Base-by-base conservation (phyloP, 2,113 vertebrate species). In the Polypterus senegalus region DNA sequence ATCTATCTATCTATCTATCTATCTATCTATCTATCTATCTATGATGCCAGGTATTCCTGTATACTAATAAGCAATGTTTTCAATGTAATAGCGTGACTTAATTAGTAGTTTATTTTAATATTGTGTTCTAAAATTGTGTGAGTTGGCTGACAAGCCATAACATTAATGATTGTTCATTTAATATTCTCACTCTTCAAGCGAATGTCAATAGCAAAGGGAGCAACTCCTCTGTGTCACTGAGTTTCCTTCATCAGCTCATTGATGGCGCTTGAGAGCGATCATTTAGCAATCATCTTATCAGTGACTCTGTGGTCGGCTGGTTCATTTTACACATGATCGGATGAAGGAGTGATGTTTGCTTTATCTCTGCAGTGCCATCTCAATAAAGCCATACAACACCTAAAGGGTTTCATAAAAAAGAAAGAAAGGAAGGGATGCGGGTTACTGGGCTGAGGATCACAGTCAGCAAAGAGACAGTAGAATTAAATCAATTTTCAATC, bases 321-420 rank as follows among this genome's bases (percentile, higher is more conserved):
- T 72, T 82, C 74, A 73, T 75, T 83, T 73, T 79, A 61, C 69
- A 71, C 70, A 64, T 46, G 60, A 78, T 75, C 71, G 79, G 76
- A 77, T 79, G 74, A 78, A 76, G 72, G 62, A 66, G 68, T 68
- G 68, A 69, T 63, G 66, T 74, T 79, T 78, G 59, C 61, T 73
- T 74, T 76, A 68, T 74, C 60, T 53, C 59, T 53, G 66, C 65
- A n/a, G 45, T 59, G 64, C 61, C 66, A 68, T 59, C 47, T 65
- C 66, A 49, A 49, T 54, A 66, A 67, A 65, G 60, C 55, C 68
- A 49, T 65, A 54, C 53, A 72, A 58, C 65, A 54, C 49, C 68
- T 74, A 49, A 66, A 76, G 76, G 66, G 63, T 63, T 78, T 70
- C 53, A 9, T n/a, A n/a, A 7, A 48, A 51, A 66, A 54, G 64